Conservation (phyloP, 2,797 vertebrate genomes). For the Knipowitschia caucasica region DNA sequence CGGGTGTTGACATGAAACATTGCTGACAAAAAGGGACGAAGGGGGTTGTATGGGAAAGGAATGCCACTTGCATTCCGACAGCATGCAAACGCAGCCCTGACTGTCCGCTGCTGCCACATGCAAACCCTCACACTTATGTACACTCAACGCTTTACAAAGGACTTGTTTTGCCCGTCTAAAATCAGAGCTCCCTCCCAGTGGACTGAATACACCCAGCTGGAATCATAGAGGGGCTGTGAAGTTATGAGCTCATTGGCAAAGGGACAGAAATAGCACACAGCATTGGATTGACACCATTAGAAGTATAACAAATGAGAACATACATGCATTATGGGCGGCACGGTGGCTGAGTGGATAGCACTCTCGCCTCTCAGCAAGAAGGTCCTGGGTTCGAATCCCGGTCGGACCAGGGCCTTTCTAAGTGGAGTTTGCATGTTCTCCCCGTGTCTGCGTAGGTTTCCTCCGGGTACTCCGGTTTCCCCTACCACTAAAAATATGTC, state of each 20-base stretch:
- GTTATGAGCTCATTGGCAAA: background rate
- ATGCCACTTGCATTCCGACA: slow-evolving; percentile 47
- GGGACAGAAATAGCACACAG: slow-evolving; percentile 1
- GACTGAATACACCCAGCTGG: slow-evolving; percentile 1
- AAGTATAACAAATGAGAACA: background rate
- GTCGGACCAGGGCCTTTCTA: too few species aligned
- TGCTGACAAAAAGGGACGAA: slow-evolving; percentile 38
- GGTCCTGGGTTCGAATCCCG: too few species aligned
- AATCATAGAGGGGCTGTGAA: background rate
- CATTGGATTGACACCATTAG: background rate
- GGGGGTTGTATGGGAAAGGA: slow-evolving; percentile 49
- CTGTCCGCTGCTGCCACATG: slow-evolving; percentile 7
- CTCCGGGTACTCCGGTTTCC: too few species aligned
- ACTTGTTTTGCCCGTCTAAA: slow-evolving; percentile 17
- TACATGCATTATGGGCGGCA: too few species aligned
- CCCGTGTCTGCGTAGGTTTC: too few species aligned
- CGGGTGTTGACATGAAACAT: slow-evolving; percentile 61
- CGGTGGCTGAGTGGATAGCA: too few species aligned
- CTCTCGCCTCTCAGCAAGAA: too few species aligned
- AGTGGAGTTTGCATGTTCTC: too few species aligned
- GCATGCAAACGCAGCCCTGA: slow-evolving; percentile 31
- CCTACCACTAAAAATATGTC: too few species aligned
- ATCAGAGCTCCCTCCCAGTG: background rate
- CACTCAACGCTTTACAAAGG: slow-evolving; percentile 6
- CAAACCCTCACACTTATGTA: slow-evolving; percentile 29